Conservation (phyloP, 2,113 vertebrate genomes). For the zebrafish (Danio rerio) region GRCz12tu NC_133189.1:20497501-20498000, state of each 20-base stretch:
- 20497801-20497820: background rate
- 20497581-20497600: slow-evolving; percentile 63
- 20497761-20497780: background rate
- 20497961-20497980: too few relatives aligned
- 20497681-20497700: slow-evolving; percentile 29
- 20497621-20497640: slow-evolving; percentile 53
- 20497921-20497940: too few relatives aligned
- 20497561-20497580: slow-evolving; percentile 61
- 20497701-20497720: slow-evolving; percentile 25
- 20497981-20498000: too few relatives aligned
- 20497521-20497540: slow-evolving; percentile 34
- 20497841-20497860: too few relatives aligned
- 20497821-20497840: background rate
- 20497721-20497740: slow-evolving; percentile 19
- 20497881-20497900: too few relatives aligned
- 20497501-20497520: slow-evolving; percentile 38
- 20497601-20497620: slow-evolving; percentile 61
- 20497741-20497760: slow-evolving; percentile 16
- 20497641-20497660: slow-evolving; percentile 55
- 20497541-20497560: slow-evolving; percentile 53
- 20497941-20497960: too few relatives aligned
- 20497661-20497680: slow-evolving; percentile 63
- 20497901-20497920: too few relatives aligned
- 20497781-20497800: background rate
- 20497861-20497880: too few relatives aligned